These are phyloP conservation scores for Amorpha juglandis DNA, from an alignment of 2,888 invertebrate species.

Conservation along the genomic window DNA sequence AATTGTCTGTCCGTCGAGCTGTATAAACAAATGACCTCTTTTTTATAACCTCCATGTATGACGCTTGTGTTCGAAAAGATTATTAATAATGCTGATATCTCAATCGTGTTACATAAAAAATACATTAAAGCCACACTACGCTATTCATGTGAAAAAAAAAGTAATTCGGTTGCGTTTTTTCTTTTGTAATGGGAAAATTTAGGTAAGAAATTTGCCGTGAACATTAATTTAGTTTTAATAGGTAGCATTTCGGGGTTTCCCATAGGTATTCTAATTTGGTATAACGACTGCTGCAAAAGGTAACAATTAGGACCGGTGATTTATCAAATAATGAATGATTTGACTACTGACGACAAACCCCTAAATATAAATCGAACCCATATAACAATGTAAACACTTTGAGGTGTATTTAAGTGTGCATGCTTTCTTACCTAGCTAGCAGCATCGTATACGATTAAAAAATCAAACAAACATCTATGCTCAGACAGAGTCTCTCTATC, in stretches of 20 bases:
- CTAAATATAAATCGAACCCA: neutral
- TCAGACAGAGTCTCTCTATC: too few relatives aligned
- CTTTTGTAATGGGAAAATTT: constrained; percentile 14
- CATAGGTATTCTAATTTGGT: too few relatives aligned
- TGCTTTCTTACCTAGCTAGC: too few relatives aligned
- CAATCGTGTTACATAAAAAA: constrained; percentile 46
- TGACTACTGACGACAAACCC: too few relatives aligned
- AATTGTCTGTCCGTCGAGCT: constrained; percentile 50
- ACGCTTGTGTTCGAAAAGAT: constrained; percentile 60
- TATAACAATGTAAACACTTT: neutral
- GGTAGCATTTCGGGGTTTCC: neutral
- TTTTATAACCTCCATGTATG: constrained; percentile 54
- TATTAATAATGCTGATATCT: constrained; percentile 56
- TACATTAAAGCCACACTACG: constrained; percentile 48
- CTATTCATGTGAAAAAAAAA: constrained; percentile 41
- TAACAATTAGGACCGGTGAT: too few relatives aligned
- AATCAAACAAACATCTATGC: too few relatives aligned
- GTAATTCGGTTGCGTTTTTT: constrained; percentile 26
- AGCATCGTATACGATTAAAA: too few relatives aligned
- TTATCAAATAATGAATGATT: too few relatives aligned
- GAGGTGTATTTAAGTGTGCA: neutral
- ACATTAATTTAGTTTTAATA: neutral
- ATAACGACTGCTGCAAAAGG: too few relatives aligned
- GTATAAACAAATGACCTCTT: constrained; percentile 61
- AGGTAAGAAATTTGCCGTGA: neutral